Percentiles rank a stretch among this genome's conserved stretches.
These are phyloP conservation scores for Bergia puertoricense DNA, from an alignment of 92 coral and sea anemone species.

Conservation along the genomic window DNA sequence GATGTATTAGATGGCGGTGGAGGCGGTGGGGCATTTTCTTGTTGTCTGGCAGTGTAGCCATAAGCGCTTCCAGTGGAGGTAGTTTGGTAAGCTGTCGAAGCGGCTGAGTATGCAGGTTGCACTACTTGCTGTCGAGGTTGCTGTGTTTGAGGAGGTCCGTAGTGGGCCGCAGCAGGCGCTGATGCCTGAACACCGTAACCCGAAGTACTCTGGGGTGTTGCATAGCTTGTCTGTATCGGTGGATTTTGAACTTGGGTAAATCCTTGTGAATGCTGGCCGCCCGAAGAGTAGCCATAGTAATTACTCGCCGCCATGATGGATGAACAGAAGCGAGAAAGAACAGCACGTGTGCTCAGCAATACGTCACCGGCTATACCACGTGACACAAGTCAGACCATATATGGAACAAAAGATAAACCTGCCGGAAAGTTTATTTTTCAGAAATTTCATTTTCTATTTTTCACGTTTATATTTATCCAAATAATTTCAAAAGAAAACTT, in stretches of 20 bases:
- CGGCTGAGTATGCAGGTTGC: slow-evolving; percentile 82
- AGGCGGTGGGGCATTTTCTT: slow-evolving; percentile 94
- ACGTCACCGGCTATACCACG: slow-evolving; percentile 57
- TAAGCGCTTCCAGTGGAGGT: slow-evolving; percentile 88
- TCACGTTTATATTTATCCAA: too few relatives aligned
- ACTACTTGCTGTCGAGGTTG: slow-evolving; percentile 76
- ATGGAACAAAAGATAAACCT: neutral
- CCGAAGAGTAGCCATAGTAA: slow-evolving; percentile 95
- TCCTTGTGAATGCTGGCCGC: slow-evolving; percentile 96
- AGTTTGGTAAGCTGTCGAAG: slow-evolving; percentile 76
- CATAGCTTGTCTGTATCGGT: slow-evolving; percentile 94
- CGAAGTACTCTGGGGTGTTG: slow-evolving; percentile 88
- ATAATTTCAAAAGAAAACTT: too few relatives aligned
- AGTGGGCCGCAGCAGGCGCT: slow-evolving; percentile 89
- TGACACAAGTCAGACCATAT: slow-evolving; percentile 18
- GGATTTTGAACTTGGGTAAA: slow-evolving; percentile 96
- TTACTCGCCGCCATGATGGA: slow-evolving; percentile 98
- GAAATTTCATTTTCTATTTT: too few relatives aligned
- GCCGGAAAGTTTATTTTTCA: neutral
- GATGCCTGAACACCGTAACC: slow-evolving; percentile 95
- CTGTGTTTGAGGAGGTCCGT: slow-evolving; percentile 90
- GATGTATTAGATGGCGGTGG: slow-evolving; percentile 88
- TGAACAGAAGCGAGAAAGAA: slow-evolving; percentile 48
- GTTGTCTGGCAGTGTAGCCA: slow-evolving; percentile 98
- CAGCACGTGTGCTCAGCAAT: slow-evolving; percentile 75